Evolutionary conservation across 2,797 vertebrate species (phyloP), one percentile per base, ranked within the genome.

Genomic region (Sebastes umbrosus): DNA sequence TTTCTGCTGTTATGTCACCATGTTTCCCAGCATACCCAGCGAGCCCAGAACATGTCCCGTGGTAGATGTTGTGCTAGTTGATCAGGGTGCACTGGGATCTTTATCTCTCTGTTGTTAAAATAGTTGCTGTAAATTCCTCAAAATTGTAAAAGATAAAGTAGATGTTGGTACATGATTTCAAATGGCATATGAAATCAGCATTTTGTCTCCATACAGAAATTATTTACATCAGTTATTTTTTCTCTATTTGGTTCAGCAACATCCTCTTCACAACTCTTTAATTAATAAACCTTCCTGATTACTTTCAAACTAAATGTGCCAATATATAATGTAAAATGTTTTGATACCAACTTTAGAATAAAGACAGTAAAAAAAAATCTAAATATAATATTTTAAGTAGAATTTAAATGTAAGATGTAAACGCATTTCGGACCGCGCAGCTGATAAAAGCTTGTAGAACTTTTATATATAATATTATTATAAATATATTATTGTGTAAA

Each of bases 301-400:
- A 75, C 43, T 55, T 57, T 75, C 64, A 76, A 74, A 74, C 76
- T 74, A 83, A 82, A 75, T 62, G 88, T 93, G 91, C 92, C 88
- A 72, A 92, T 79, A 89, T 63, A 36, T 75, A 66, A 58, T 57
- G 27, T 79, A 60, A 68, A 27, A 29, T 20, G 29, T 76, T 80
- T 83, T 64, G 55, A 84, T 68, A 79, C 52, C n/a, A 58, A 66
- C 10, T 64, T 77, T 16, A 18, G 24, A 58, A 43, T 55, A 7
- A 36, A 36, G 36, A 22, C 20, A 24, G 25, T n/a, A 52, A 5
- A 68, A 46, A 29, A 31, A 65, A 13, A 62, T 29, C 16, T 0
- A 16, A 67, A 59, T 29, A 13, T 20, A 46, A 72, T 43, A 55
- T 67, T 58, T 39, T 22, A 63, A 11, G 36, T 20, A 11, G 36